phyloP scores from a whole-genome alignment of 2,888 invertebrate genomes.

The Ormyrus pomaceus region DNA sequence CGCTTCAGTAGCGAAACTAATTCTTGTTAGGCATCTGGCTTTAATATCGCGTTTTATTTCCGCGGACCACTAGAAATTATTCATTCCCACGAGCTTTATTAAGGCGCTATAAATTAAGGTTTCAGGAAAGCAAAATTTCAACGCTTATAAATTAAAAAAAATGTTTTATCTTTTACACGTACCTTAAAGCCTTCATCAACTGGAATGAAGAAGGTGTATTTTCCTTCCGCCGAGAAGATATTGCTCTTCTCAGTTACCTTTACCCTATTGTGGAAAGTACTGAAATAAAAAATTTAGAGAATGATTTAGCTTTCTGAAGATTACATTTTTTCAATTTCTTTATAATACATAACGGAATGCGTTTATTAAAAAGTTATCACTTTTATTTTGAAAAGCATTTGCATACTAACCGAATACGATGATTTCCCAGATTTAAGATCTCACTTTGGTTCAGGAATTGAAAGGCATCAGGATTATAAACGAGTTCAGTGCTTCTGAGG shows the following conservation, averaged over 20 bases:
- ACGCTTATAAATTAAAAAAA: too few relatives aligned
- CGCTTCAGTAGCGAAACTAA: background rate
- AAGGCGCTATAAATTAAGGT: too few relatives aligned
- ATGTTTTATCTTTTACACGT: slow-evolving; percentile 60
- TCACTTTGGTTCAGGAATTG: slow-evolving; percentile 88
- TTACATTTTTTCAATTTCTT: too few relatives aligned
- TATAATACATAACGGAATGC: too few relatives aligned
- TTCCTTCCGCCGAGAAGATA: slow-evolving; percentile 86
- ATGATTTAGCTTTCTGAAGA: background rate
- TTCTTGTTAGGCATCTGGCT: background rate
- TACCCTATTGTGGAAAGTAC: slow-evolving; percentile 86
- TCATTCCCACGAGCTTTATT: too few relatives aligned
- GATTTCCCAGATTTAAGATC: slow-evolving; percentile 83
- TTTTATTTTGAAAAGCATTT: too few relatives aligned
- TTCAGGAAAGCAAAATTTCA: too few relatives aligned
- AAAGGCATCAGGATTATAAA: slow-evolving; percentile 89
- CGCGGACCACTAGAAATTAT: too few relatives aligned
- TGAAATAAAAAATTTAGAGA: slow-evolving; percentile 71
- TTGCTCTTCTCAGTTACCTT: slow-evolving; percentile 84
- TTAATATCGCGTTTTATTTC: too few relatives aligned
- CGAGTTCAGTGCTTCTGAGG: slow-evolving; percentile 77
- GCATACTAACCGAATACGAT: slow-evolving; percentile 82
- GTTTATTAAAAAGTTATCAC: too few relatives aligned
- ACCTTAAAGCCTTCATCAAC: slow-evolving; percentile 94
- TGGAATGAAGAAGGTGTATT: slow-evolving; percentile 93